Percentiles rank a stretch among this genome's conserved stretches.
phyloP scores from a whole-genome alignment of 53 echinoderm and acorn worm genomes.

The Arbacia lixula region DNA sequence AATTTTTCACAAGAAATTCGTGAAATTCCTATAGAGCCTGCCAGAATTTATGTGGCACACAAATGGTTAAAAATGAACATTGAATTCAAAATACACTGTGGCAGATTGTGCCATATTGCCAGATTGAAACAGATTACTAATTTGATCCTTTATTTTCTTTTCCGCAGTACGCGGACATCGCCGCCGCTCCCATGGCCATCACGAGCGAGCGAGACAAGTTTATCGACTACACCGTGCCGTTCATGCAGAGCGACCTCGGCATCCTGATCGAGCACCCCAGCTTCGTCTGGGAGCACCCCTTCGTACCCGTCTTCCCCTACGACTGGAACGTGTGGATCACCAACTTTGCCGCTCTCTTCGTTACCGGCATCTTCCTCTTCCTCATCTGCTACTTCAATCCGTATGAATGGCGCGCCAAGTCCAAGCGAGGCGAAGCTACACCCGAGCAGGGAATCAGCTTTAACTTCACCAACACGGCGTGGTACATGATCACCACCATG shows the following conservation, averaged over 20 bases:
- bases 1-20: too few species aligned
- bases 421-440: slow-evolving; percentile 59
- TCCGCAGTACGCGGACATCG: slow-evolving; percentile 87
- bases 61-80: too few species aligned
- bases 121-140: too few species aligned
- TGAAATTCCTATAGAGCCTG: too few species aligned
- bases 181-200: slow-evolving; percentile 86
- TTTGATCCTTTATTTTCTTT: not conserved
- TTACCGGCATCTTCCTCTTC: slow-evolving; percentile 64
- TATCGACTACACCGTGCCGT: slow-evolving; percentile 87
- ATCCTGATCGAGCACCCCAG: slow-evolving; percentile 91
- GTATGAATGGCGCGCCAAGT: slow-evolving; percentile 63
- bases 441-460: slow-evolving; percentile 77
- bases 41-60: too few species aligned
- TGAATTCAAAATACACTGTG: too few species aligned
- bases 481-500: slow-evolving; percentile 80
- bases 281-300: slow-evolving; percentile 86
- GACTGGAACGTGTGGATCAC: slow-evolving; percentile 78
- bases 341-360: slow-evolving; percentile 73
- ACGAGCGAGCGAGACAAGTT: slow-evolving; percentile 77
- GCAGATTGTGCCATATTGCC: too few species aligned
- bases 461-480: slow-evolving; percentile 76
- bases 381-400: slow-evolving; percentile 73
- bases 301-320: slow-evolving; percentile 85
- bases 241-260: slow-evolving; percentile 79